Evolutionary conservation across 2,797 vertebrate genomes (phyloP), one percentile per base, ranked within the genome.

Genomic region (Lagodon rhomboides): DNA sequence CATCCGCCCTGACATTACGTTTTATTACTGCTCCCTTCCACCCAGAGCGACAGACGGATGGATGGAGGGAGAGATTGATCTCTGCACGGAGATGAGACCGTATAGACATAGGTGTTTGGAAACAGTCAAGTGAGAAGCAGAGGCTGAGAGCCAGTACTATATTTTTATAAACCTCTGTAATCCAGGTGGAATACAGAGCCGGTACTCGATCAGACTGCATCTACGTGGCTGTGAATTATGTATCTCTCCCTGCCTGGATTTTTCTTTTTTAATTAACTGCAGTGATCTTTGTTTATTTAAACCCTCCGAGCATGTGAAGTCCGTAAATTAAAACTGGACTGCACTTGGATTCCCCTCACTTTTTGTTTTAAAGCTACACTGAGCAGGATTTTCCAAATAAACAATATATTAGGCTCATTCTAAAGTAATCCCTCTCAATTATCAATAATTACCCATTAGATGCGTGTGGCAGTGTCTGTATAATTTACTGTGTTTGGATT

Each of bases 1-100:
- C 50, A 67, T 85, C 67, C 73, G 74, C 65, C 16, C 63, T 74
- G 77, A 83, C 60, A 63, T 85, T 80, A 61, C 73, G 68, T 60
- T 82, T 83, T 80, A 75, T 83, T 79, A 46, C 63, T 65, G 61
- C 64, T 46, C 62, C 12, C 11, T 27, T 68, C 41, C 79, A 46
- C 59, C 63, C 60, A 63, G 58, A 77, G 27, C 60, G 47, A 72
- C 55, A 54, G 85, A 84, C 63, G 59, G 64, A 68, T 27, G 34
- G 34, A 34, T 34, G 22, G 58, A 67, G 27, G 22, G 17, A 62
- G 55, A 50, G 69, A 66, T 60, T 68, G 85, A 76, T 49, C 11
- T 1, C 60, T 59, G 80, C 72, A 75, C 55, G 51, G 49, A 66
- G 23, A 25, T 22, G n/a, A 56, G 41, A 50, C 59, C 69, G 66